A percentile compares a stretch with the other conserved stretches of the same genome.
phyloP scores from a whole-genome alignment of 2,113 vertebrate genomes.

The Zeus faber region DNA sequence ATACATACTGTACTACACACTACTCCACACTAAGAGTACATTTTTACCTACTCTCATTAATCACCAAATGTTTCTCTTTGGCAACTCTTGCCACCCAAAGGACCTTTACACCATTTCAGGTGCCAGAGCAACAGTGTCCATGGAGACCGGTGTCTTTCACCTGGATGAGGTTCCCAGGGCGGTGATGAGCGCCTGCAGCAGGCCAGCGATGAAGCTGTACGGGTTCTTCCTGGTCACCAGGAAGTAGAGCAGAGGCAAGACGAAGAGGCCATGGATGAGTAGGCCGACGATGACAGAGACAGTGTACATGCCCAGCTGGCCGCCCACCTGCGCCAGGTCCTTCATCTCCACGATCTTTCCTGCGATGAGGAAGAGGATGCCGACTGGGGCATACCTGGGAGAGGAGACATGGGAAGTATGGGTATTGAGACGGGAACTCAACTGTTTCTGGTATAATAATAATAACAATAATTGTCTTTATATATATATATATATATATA shows the following conservation, averaged over 20 bases:
- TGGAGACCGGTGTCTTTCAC: slow-evolving; percentile 53
- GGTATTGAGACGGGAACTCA: too few species aligned
- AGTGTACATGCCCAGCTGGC: slow-evolving; percentile 95
- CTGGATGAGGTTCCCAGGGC: slow-evolving; percentile 95
- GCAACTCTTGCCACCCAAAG: too few species aligned
- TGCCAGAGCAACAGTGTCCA: not conserved
- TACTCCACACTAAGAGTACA: too few species aligned
- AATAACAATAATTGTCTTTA: too few species aligned
- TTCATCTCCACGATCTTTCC: slow-evolving; percentile 98
- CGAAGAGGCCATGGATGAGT: slow-evolving; percentile 86
- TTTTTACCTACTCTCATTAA: too few species aligned
- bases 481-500: too few species aligned
- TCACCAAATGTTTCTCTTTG: too few species aligned
- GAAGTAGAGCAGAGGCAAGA: slow-evolving; percentile 92
- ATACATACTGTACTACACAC: too few species aligned
- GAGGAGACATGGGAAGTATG: slow-evolving; percentile 4
- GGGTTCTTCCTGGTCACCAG: slow-evolving; percentile 89
- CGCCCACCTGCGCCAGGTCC: slow-evolving; percentile 86
- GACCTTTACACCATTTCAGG: not conserved
- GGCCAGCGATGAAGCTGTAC: slow-evolving; percentile 84
- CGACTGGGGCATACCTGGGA: slow-evolving; percentile 91
- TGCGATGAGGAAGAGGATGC: slow-evolving; percentile 95
- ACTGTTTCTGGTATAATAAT: too few species aligned
- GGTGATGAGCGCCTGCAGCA: slow-evolving; percentile 93
- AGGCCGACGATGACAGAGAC: slow-evolving; percentile 90